Percentiles rank a stretch among this genome's conserved stretches.
phyloP scores from a whole-genome alignment of 1,140 invertebrate genomes.

The Physella acuta region DNA sequence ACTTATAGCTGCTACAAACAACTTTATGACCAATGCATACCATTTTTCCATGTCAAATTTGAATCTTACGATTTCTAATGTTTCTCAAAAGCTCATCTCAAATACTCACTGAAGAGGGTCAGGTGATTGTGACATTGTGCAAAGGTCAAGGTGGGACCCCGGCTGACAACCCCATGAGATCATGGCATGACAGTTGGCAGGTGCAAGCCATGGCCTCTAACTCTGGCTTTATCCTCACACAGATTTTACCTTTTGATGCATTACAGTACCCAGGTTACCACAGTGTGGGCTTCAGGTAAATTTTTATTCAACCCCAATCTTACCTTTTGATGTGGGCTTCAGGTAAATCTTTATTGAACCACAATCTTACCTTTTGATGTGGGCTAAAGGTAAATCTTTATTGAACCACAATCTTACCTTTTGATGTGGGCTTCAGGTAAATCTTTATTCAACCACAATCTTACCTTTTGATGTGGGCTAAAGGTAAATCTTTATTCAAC shows the following conservation, averaged over 20 bases:
- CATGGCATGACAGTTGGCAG: conserved; percentile 70
- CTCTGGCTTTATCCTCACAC: conserved; percentile 62
- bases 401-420: too few relatives aligned
- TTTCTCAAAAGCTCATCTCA: conserved; percentile 50
- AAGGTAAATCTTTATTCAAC: too few relatives aligned
- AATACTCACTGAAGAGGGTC: conserved; percentile 57
- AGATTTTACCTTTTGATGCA: conserved; percentile 60
- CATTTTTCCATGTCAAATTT: neutral
- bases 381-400: too few relatives aligned
- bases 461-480: too few relatives aligned
- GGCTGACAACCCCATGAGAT: conserved; percentile 61
- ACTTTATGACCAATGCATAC: too few relatives aligned
- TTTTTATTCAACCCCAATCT: too few relatives aligned
- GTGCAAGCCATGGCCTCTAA: conserved; percentile 67
- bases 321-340: too few relatives aligned
- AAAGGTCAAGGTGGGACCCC: conserved; percentile 69
- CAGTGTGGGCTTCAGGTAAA: conserved; percentile 61
- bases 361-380: too few relatives aligned
- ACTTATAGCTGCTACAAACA: too few relatives aligned
- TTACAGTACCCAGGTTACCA: conserved; percentile 53
- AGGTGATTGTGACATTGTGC: conserved; percentile 65
- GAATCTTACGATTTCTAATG: neutral
- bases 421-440: too few relatives aligned
- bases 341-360: too few relatives aligned
- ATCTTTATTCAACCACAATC: too few relatives aligned